Conservation (phyloP, 2,888 invertebrate species). For the Pyrrhia umbra region DNA sequence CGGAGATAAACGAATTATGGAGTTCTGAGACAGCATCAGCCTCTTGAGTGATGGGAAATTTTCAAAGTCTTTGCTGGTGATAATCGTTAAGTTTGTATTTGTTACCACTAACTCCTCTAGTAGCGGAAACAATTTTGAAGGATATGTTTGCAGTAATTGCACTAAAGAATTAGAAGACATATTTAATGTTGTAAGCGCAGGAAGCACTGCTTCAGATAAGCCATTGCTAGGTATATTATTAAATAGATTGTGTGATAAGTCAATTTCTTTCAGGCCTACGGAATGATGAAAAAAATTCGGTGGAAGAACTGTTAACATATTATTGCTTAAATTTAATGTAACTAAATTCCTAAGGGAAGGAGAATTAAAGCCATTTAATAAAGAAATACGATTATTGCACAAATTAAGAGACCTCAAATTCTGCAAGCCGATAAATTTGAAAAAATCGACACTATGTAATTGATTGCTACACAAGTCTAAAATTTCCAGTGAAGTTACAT, state of each 20-base stretch:
- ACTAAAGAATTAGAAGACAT: slow-evolving; percentile 95
- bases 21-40: slow-evolving; percentile 93
- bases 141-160: slow-evolving; percentile 93
- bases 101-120: slow-evolving; percentile 95
- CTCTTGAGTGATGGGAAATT: slow-evolving; percentile 94
- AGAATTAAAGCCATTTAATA: slow-evolving; percentile 94
- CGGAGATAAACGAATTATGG: slow-evolving; percentile 94
- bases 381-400: slow-evolving; percentile 93
- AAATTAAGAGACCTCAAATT: slow-evolving; percentile 94
- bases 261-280: slow-evolving; percentile 92
- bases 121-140: slow-evolving; percentile 93
- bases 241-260: slow-evolving; percentile 94
- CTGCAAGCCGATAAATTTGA: slow-evolving; percentile 93
- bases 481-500: slow-evolving; percentile 93
- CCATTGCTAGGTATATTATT: slow-evolving; percentile 94
- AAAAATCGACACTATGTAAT: slow-evolving; percentile 93
- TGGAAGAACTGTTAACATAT: slow-evolving; percentile 93
- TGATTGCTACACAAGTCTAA: slow-evolving; percentile 93
- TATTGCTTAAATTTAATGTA: slow-evolving; percentile 94
- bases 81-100: slow-evolving; percentile 94
- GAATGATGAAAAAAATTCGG: slow-evolving; percentile 95
- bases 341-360: slow-evolving; percentile 93
- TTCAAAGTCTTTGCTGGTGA: slow-evolving; percentile 96
- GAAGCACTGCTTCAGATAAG: slow-evolving; percentile 93
- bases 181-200: slow-evolving; percentile 94